Evolutionary conservation across 2,888 invertebrate genomes (phyloP).

Genomic region (Nephrotoma flavescens): DNA sequence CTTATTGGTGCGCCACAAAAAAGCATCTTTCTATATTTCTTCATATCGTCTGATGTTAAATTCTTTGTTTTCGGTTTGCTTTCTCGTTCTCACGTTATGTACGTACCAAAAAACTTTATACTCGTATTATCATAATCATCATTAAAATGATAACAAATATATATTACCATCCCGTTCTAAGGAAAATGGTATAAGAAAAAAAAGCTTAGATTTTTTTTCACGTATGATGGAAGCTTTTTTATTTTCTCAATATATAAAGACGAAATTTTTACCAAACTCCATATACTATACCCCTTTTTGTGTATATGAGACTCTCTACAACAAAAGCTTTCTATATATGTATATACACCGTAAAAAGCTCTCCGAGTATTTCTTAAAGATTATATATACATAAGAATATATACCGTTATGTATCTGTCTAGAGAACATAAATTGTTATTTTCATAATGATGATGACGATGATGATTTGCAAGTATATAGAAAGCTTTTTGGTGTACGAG

Average conservation of each 20-base stretch:
- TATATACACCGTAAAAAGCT: not conserved
- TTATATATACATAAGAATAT: not conserved
- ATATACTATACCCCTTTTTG: not conserved
- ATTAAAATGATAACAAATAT: not conserved
- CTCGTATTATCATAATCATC: not conserved
- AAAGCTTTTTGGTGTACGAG: not conserved
- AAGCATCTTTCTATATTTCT: constrained; percentile 28
- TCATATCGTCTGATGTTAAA: constrained; percentile 11
- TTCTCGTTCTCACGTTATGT: not conserved
- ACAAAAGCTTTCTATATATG: not conserved
- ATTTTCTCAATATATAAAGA: not conserved
- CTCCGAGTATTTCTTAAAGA: not conserved
- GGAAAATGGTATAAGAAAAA: not conserved
- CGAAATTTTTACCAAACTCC: not conserved
- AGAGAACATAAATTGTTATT: not conserved
- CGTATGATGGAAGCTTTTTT: not conserved
- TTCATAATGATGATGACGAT: not conserved
- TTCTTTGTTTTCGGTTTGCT: not conserved
- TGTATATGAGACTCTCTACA: not conserved
- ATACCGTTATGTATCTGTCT: not conserved
- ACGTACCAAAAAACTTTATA: not conserved
- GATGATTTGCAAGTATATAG: not conserved
- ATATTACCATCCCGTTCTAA: not conserved
- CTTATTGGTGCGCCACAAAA: constrained; percentile 35
- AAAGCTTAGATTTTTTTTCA: not conserved